These are phyloP conservation scores for Hylaea fasciaria DNA, from an alignment of 2,888 invertebrate genomes.

Conservation along the genomic window DNA sequence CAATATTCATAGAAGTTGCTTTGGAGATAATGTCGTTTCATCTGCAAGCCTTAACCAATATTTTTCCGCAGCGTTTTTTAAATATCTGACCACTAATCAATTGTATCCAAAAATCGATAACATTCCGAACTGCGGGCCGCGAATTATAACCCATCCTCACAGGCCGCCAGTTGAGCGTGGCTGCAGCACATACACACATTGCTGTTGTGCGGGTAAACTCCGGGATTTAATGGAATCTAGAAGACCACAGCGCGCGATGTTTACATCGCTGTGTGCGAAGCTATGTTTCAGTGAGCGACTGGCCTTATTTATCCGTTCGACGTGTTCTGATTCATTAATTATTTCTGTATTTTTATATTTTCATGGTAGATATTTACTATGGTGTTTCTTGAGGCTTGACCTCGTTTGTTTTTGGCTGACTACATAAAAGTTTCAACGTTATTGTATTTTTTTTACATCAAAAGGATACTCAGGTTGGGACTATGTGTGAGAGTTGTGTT, in stretches of 20 bases:
- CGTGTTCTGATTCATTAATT: slow-evolving; percentile 2
- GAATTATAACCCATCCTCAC: not conserved
- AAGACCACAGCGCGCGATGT: slow-evolving; percentile 25
- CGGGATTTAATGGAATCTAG: slow-evolving; percentile 37
- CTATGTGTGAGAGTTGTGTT: too few species aligned
- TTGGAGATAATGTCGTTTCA: too few species aligned
- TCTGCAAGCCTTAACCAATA: too few species aligned
- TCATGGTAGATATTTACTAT: too few species aligned
- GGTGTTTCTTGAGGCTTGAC: too few species aligned
- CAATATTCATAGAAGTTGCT: too few species aligned
- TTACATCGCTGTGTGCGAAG: slow-evolving; percentile 13
- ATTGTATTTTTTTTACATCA: too few species aligned
- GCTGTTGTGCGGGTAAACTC: slow-evolving; percentile 32
- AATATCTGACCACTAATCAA: too few species aligned
- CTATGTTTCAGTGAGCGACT: slow-evolving; percentile 1
- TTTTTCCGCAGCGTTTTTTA: too few species aligned
- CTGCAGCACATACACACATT: slow-evolving; percentile 20
- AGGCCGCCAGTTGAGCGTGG: slow-evolving; percentile 5
- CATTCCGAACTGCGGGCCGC: not conserved
- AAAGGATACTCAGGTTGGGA: too few species aligned
- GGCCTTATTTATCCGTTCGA: slow-evolving; percentile 8
- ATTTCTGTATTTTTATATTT: slow-evolving; percentile 1
- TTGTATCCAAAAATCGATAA: not conserved
- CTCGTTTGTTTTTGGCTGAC: too few species aligned
- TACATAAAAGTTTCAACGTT: too few species aligned